Base-by-base conservation (phyloP, 2,113 vertebrate genomes). In the Callipepla californica region DNA sequence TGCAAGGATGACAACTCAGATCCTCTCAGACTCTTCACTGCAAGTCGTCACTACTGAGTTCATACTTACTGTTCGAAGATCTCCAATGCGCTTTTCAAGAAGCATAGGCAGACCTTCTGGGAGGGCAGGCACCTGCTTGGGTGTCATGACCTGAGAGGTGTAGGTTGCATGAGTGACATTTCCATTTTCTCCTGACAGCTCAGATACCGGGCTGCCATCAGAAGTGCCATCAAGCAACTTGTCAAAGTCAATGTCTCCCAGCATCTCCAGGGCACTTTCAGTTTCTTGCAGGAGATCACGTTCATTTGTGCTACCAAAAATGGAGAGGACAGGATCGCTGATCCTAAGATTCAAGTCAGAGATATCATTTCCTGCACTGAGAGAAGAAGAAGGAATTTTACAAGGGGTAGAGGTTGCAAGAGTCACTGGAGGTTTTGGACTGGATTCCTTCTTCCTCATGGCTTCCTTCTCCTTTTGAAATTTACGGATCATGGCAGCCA, bases 381-480 rank as follows among this genome's bases (percentile, higher is more conserved):
- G 89, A 18, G 96, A 80, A 6, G 97, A 89, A 38, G 97, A 97
- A 53, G 93, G 81, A 70, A 95, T 92, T 93, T 98, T 95, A 89
- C 96, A 98, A 84, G 98, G 91, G 85, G 93, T 93, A 73, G 96
- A 97, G 76, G 96, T 87, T 86, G 96, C 95, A 73, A 92, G 94
- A 96, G 25, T 96, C 88, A 97, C 67, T 66, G 96, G 93, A 95
- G 40, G 90, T 76, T 97, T 88, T 57, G 83, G 55, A 95, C 34
- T 97, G 67, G 89, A 93, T 74, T 98, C 98, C 94, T 98, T 99
- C 96, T 98, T 98, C 85, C 98, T 98, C 94, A 99, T 98, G 91
- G 98, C 98, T 96, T 99, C 99, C 95, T 99, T 99, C 97, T 99
- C 99, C 63, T 98, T 98, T 66, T 98, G 98, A 98, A 99, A 99